phyloP scores from a whole-genome alignment of 2,888 invertebrate species.

The Tenodera sinensis region DNA sequence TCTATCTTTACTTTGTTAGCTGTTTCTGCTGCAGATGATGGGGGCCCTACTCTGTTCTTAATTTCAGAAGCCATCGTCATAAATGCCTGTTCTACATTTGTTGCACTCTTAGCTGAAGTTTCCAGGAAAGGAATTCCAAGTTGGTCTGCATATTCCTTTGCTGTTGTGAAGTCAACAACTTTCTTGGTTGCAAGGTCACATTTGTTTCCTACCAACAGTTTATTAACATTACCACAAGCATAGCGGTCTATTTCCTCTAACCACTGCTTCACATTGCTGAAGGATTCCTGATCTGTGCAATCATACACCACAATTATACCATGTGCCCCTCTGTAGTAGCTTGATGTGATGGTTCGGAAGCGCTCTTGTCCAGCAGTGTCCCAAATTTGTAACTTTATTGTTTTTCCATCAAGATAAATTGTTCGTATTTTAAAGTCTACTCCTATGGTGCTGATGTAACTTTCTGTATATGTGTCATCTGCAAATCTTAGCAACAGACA shows the following conservation, averaged over 20 bases:
- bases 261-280: slow-evolving; percentile 99
- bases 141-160: slow-evolving; percentile 98
- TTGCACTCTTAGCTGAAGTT: slow-evolving; percentile 98
- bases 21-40: slow-evolving; percentile 72
- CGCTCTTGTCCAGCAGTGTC: slow-evolving; percentile 98
- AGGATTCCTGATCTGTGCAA: slow-evolving; percentile 99
- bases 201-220: slow-evolving; percentile 98
- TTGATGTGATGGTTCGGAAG: slow-evolving; percentile 98
- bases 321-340: slow-evolving; percentile 99
- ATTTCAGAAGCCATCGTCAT: slow-evolving; percentile 76
- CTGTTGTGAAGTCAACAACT: slow-evolving; percentile 95
- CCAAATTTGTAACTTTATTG: slow-evolving; percentile 99
- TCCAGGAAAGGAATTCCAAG: slow-evolving; percentile 98
- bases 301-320: slow-evolving; percentile 99
- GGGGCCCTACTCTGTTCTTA: slow-evolving; percentile 96
- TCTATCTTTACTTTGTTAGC: slow-evolving; percentile 80
- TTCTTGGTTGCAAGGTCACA: slow-evolving; percentile 97
- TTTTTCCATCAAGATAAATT: slow-evolving; percentile 97
- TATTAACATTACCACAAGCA: slow-evolving; percentile 99
- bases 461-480: slow-evolving; percentile 99
- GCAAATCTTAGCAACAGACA: slow-evolving; percentile 94
- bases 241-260: slow-evolving; percentile 99
- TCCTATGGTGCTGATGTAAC: slow-evolving; percentile 99
- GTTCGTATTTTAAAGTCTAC: slow-evolving; percentile 99
- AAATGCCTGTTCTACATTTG: slow-evolving; percentile 96